These are phyloP conservation scores for Drosophila mimetica DNA, from an alignment of 2,888 invertebrate species.

Conservation along the genomic window DNA sequence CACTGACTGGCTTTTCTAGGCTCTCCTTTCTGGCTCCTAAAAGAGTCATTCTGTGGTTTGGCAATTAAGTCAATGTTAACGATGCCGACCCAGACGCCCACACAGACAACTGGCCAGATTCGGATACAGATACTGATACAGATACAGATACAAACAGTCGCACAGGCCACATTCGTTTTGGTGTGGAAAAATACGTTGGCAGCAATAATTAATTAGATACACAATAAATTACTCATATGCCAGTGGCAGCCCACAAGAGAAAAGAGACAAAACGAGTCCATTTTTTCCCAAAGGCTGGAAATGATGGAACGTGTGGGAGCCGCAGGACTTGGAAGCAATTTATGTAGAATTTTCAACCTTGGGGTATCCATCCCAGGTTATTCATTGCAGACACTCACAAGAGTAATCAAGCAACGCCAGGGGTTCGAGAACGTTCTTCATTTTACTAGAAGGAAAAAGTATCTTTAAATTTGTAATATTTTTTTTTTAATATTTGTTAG, in stretches of 20 bases:
- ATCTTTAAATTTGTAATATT: neutral
- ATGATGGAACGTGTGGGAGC: constrained; percentile 12
- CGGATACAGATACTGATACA: constrained; percentile 9
- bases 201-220: constrained; percentile 76
- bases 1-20: constrained; percentile 20
- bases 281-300: constrained; percentile 20
- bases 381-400: constrained; percentile 4
- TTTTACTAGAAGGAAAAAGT: neutral
- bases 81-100: constrained; percentile 36
- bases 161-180: constrained; percentile 20
- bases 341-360: constrained; percentile 31
- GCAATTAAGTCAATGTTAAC: constrained; percentile 57
- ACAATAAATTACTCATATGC: constrained; percentile 73
- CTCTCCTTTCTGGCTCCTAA: constrained; percentile 34
- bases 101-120: constrained; percentile 13
- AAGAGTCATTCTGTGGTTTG: constrained; percentile 59
- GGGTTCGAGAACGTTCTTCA: neutral
- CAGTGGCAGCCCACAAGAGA: constrained; percentile 50
- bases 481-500: neutral
- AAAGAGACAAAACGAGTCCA: constrained; percentile 23
- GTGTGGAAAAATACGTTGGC: constrained; percentile 60
- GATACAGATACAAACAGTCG: constrained; percentile 23
- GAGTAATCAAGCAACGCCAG: neutral
- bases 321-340: constrained; percentile 24
- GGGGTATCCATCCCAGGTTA: constrained; percentile 1